Percentiles rank a stretch among this genome's conserved stretches.
These are phyloP conservation scores for Serilophus lunatus DNA, from an alignment of 2,113 vertebrate species.

Conservation along the genomic window DNA sequence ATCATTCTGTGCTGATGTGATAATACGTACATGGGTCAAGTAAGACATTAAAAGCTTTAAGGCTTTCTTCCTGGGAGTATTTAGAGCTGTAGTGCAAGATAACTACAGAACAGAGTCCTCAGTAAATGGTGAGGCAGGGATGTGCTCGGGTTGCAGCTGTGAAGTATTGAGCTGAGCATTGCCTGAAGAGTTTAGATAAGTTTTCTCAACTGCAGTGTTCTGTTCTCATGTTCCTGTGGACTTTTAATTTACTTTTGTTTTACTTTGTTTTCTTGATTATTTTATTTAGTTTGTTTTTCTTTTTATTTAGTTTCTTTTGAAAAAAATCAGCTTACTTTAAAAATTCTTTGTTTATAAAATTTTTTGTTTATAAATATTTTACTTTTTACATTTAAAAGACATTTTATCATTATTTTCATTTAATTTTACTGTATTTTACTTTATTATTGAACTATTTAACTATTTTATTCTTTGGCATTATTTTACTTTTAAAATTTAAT, in stretches of 20 bases:
- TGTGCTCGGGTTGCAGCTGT: not conserved
- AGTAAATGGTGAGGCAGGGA: not conserved
- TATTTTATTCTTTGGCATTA: not conserved
- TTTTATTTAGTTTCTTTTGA: not conserved
- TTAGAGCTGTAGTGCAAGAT: not conserved
- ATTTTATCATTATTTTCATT: not conserved
- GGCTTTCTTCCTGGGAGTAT: not conserved
- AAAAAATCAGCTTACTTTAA: not conserved
- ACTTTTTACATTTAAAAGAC: not conserved
- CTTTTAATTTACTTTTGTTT: not conserved
- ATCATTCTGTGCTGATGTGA: not conserved
- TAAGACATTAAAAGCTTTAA: not conserved
- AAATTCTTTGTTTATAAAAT: not conserved
- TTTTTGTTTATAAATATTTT: not conserved
- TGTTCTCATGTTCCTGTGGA: not conserved
- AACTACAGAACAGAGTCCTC: not conserved
- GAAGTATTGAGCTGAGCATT: not conserved
- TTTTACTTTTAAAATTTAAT: too few relatives aligned
- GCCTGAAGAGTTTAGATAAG: not conserved
- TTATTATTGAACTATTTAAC: not conserved
- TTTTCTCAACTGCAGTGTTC: not conserved
- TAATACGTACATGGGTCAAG: not conserved
- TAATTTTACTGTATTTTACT: not conserved
- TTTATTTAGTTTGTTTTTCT: not conserved
- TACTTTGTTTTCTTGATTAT: not conserved